Evolutionary conservation across 2,113 vertebrate species (phyloP), one percentile per base, ranked within the genome.

Genomic region (Semicossyphus pulcher): DNA sequence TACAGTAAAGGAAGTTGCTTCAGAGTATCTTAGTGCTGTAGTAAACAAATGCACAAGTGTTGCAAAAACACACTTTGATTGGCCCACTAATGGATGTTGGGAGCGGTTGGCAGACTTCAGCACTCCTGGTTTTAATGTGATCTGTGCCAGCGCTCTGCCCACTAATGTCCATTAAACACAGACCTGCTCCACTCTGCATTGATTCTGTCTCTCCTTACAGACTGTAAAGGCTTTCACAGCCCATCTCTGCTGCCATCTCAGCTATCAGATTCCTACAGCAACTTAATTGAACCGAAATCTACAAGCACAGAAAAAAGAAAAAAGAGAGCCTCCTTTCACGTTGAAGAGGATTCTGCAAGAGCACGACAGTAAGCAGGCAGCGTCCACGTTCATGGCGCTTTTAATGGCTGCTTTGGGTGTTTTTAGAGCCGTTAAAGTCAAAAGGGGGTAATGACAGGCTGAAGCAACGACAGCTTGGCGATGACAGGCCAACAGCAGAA

Each of bases 161-260:
- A 53, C 83, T 84, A 68, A 85, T 75, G 86, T 72, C 87, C 84
- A 90, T 90, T 89, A 88, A 42, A 80, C 56, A 72, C 54, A 45
- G 76, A 83, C 61, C 52, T 60, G 66, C 57, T 87, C 75, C 78
- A 68, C 76, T 74, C 54, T 32, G 39, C 76, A 91, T 89, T 48
- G 88, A 92, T 90, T 81, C 54, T 25, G 47, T 70, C 71, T 91
- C 84, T 51, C 74, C 83, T 89, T 88, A 84, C 88, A 68, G 59
- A 75, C 72, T 78, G 74, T 11, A 39, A 78, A 59, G 57, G 84
- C 83, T 88, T 88, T 88, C 63, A 83, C 60, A 61, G 61, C 49
- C 62, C 72, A 79, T 87, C 77, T 74, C 73, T 15, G 49, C 52
- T 69, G 62, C 60, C 62, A 78, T 85, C 41, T 61, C 31, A 61